Percentiles rank a stretch among this genome's conserved stretches.
phyloP scores from a whole-genome alignment of 2,113 vertebrate genomes.

The Percina caprodes region DNA sequence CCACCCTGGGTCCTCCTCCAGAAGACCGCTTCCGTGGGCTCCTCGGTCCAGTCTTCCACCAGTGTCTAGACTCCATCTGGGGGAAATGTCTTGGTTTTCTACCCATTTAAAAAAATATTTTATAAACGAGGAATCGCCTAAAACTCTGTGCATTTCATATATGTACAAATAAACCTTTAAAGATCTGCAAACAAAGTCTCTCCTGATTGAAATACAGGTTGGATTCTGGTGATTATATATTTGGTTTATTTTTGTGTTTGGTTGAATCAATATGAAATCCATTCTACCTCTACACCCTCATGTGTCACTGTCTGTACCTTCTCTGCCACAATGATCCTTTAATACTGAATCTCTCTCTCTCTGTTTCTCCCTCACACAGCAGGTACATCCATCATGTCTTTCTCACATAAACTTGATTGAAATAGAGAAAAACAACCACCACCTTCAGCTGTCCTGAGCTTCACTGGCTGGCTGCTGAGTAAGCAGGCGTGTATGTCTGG shows the following conservation, averaged over 20 bases:
- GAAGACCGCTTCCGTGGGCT: too few relatives aligned
- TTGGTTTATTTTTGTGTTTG: constrained; percentile 1
- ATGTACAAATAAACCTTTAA: too few relatives aligned
- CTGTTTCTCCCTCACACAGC: constrained; percentile 8
- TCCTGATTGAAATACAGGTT: too few relatives aligned
- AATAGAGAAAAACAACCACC: constrained; percentile 33
- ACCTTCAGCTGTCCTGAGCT: background rate
- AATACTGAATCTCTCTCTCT: background rate
- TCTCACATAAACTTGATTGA: constrained; percentile 28
- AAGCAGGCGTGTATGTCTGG: background rate
- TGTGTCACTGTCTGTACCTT: constrained; percentile 32
- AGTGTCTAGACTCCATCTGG: too few relatives aligned
- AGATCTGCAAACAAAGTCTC: too few relatives aligned
- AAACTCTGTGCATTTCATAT: too few relatives aligned
- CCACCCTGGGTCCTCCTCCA: too few relatives aligned
- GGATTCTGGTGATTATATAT: background rate
- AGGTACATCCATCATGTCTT: constrained; percentile 48
- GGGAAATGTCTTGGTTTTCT: too few relatives aligned
- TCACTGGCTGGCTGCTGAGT: constrained; percentile 35
- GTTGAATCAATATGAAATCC: constrained; percentile 27
- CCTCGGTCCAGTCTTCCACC: too few relatives aligned
- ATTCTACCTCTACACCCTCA: background rate
- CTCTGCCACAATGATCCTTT: constrained; percentile 7
- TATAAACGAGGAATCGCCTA: too few relatives aligned
- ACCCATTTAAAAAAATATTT: too few relatives aligned